phyloP scores from a whole-genome alignment of 2,797 vertebrate species.

The Hoplostethus atlanticus region DNA sequence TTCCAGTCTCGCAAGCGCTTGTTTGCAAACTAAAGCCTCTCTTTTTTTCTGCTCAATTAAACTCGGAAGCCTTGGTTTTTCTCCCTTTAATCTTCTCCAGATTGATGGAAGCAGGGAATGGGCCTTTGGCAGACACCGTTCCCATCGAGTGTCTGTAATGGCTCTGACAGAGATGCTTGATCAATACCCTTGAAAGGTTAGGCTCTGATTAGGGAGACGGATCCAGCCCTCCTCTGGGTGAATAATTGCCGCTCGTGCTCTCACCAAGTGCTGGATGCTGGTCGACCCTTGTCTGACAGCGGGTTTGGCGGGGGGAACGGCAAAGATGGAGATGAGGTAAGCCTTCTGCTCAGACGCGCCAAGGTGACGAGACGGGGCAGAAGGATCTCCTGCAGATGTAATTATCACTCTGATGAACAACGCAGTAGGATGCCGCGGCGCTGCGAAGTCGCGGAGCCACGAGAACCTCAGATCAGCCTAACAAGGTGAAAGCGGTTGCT shows the following conservation, averaged over 20 bases:
- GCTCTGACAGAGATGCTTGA: slow-evolving; percentile 59
- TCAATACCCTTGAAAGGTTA: slow-evolving; percentile 76
- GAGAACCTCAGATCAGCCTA: slow-evolving; percentile 57
- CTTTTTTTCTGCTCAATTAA: slow-evolving; percentile 55
- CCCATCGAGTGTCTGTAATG: slow-evolving; percentile 57
- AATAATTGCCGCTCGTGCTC: slow-evolving; percentile 39
- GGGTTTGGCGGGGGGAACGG: slow-evolving; percentile 4
- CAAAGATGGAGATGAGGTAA: slow-evolving; percentile 12
- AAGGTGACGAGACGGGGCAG: slow-evolving; percentile 53
- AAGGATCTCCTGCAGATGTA: slow-evolving; percentile 73
- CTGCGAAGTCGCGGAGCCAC: slow-evolving; percentile 54
- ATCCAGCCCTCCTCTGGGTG: slow-evolving; percentile 42
- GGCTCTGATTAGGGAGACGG: slow-evolving; percentile 62
- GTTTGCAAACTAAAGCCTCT: slow-evolving; percentile 39
- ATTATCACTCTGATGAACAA: slow-evolving; percentile 74
- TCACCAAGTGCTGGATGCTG: slow-evolving; percentile 18
- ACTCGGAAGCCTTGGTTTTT: slow-evolving; percentile 48
- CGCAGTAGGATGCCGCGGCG: slow-evolving; percentile 45
- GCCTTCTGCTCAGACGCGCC: slow-evolving; percentile 48
- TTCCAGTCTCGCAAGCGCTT: slow-evolving; percentile 19
- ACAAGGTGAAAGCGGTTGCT: slow-evolving; percentile 53
- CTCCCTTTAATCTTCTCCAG: slow-evolving; percentile 62
- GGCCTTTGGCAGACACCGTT: slow-evolving; percentile 22
- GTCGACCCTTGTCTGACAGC: slow-evolving; percentile 32
- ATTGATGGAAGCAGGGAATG: slow-evolving; percentile 32